Evolutionary conservation across 2,888 invertebrate genomes (phyloP).

Genomic region (Notodonta dromedarius): DNA sequence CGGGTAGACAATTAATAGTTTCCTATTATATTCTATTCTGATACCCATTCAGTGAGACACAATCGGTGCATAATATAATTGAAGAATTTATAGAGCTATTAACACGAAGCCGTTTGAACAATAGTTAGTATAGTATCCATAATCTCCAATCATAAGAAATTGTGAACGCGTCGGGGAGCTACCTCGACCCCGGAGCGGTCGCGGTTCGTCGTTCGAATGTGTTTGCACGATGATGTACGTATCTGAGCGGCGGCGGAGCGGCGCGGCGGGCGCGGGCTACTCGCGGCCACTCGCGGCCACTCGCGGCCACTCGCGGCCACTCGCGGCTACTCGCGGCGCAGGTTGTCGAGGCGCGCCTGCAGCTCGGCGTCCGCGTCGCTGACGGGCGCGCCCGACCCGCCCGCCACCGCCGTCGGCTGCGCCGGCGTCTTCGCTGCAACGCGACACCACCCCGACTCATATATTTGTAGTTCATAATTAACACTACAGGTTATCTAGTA

Average conservation of each 20-base stretch:
- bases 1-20: too few relatives aligned
- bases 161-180: too few relatives aligned
- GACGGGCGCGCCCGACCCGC: slow-evolving; percentile 67
- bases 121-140: too few relatives aligned
- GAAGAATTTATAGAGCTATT: too few relatives aligned
- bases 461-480: too few relatives aligned
- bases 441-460: slow-evolving; percentile 2
- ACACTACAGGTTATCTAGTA: too few relatives aligned
- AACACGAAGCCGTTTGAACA: too few relatives aligned
- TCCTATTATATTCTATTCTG: too few relatives aligned
- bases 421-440: slow-evolving; percentile 86
- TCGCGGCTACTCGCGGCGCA: slow-evolving; percentile 90
- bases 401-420: slow-evolving; percentile 77
- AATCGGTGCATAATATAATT: too few relatives aligned
- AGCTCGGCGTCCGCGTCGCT: slow-evolving; percentile 98
- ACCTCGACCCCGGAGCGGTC: slow-evolving; percentile 64
- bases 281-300: slow-evolving; percentile 89
- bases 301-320: slow-evolving; percentile 88
- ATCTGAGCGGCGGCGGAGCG: background rate
- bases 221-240: slow-evolving; percentile 38
- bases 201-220: slow-evolving; percentile 68
- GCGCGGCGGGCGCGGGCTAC: too few relatives aligned
- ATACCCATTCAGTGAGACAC: too few relatives aligned
- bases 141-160: too few relatives aligned
- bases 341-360: slow-evolving; percentile 97